phyloP scores from a whole-genome alignment of 2,797 vertebrate genomes.

The Lepilemur septentrionalis region DNA sequence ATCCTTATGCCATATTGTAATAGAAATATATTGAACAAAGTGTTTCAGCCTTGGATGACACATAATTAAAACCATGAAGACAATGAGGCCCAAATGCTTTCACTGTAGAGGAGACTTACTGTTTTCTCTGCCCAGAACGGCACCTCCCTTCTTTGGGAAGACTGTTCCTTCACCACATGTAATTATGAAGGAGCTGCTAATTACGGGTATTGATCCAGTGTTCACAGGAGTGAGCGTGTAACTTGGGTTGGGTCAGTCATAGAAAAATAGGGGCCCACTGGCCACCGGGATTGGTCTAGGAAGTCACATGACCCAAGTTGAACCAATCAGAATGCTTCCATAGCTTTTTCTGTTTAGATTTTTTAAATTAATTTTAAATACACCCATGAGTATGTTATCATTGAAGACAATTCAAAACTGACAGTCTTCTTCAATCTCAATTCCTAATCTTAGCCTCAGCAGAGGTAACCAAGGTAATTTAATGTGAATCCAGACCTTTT shows the following conservation, averaged over 20 bases:
- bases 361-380: conserved; percentile 18
- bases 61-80: background rate
- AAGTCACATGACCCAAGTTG: background rate
- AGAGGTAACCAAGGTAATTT: background rate
- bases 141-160: background rate
- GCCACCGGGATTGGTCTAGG: background rate
- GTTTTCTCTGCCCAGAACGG: background rate
- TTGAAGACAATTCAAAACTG: conserved; percentile 9
- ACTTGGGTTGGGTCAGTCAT: background rate
- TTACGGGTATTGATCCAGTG: background rate
- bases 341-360: background rate
- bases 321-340: background rate
- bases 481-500: background rate
- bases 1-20: background rate
- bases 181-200: background rate
- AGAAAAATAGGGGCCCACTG: background rate
- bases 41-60: background rate
- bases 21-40: background rate
- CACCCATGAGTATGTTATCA: background rate
- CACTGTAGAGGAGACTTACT: background rate
- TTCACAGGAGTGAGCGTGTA: background rate
- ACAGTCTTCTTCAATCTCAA: background rate
- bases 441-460: background rate
- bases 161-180: background rate
- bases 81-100: background rate